phyloP scores from a whole-genome alignment of 2,113 vertebrate species.

The Brienomyrus longianalis region DNA sequence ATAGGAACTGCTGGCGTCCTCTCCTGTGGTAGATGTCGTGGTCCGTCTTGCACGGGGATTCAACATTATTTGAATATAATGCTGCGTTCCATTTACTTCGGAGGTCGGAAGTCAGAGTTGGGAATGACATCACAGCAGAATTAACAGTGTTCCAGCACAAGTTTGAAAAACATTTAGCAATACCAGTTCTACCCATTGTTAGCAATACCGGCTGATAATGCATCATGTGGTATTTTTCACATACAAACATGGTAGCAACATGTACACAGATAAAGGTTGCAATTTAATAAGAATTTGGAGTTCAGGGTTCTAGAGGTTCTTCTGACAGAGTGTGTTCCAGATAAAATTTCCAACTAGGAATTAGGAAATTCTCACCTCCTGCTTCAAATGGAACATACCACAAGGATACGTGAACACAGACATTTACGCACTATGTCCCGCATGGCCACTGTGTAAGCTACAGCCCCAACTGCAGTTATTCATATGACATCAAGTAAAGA shows the following conservation, averaged over 20 bases:
- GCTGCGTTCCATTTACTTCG: not conserved
- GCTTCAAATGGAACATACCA: not conserved
- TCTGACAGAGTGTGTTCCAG: not conserved
- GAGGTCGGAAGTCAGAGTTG: not conserved
- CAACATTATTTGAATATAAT: not conserved
- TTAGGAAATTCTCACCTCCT: not conserved
- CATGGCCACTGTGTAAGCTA: not conserved
- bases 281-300: not conserved
- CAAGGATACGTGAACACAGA: not conserved
- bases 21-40: not conserved
- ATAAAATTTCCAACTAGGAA: not conserved
- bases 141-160: not conserved
- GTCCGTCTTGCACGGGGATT: not conserved
- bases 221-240: not conserved
- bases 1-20: constrained; percentile 16
- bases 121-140: not conserved
- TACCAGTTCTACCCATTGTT: not conserved
- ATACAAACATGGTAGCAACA: not conserved
- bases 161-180: not conserved
- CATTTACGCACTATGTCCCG: not conserved
- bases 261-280: not conserved
- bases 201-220: not conserved
- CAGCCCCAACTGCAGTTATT: not conserved
- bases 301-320: not conserved
- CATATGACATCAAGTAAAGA: not conserved